Conservation (phyloP, 1,140 invertebrate species). For the Drosophila varians region DNA sequence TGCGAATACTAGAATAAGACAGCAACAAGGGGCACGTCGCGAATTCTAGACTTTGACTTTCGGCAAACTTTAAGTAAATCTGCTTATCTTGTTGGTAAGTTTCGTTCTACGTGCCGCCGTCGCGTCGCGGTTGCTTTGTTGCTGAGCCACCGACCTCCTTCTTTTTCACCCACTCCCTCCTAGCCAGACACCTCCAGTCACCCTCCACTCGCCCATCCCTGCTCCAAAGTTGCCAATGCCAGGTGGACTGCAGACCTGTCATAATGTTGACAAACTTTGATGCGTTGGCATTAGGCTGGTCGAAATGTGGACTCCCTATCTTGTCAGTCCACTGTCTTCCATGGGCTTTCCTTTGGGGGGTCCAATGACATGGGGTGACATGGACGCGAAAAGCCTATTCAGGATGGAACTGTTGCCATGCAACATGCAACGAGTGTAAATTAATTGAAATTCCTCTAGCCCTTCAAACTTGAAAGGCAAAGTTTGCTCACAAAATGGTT, state of each 20-base stretch:
- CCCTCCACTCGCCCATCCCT: background rate
- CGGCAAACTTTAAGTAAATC: constrained; percentile 75
- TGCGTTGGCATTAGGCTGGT: constrained; percentile 59
- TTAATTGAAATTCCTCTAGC: constrained; percentile 70
- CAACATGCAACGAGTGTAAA: constrained; percentile 44
- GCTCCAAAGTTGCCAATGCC: too few relatives aligned
- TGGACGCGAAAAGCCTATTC: background rate
- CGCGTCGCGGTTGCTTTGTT: constrained; percentile 49
- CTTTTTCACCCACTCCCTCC: background rate
- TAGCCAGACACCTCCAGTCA: background rate
- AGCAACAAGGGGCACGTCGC: constrained; percentile 55
- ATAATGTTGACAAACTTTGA: constrained; percentile 73
- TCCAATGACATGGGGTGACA: background rate
- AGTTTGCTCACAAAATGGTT: background rate
- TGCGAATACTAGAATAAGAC: background rate
- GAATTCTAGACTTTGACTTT: constrained; percentile 65
- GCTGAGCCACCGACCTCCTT: constrained; percentile 6
- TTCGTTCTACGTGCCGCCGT: constrained; percentile 71
- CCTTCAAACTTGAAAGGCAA: too few relatives aligned
- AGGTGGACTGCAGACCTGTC: constrained; percentile 58
- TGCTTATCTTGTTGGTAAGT: constrained; percentile 75
- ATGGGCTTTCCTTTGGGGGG: background rate
- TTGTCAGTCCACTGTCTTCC: constrained; percentile 51
- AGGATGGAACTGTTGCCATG: constrained; percentile 50
- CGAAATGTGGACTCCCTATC: constrained; percentile 50